These are phyloP conservation scores for Spinus olivaceus DNA, from an alignment of 2,797 vertebrate genomes.

Conservation along the genomic window DNA sequence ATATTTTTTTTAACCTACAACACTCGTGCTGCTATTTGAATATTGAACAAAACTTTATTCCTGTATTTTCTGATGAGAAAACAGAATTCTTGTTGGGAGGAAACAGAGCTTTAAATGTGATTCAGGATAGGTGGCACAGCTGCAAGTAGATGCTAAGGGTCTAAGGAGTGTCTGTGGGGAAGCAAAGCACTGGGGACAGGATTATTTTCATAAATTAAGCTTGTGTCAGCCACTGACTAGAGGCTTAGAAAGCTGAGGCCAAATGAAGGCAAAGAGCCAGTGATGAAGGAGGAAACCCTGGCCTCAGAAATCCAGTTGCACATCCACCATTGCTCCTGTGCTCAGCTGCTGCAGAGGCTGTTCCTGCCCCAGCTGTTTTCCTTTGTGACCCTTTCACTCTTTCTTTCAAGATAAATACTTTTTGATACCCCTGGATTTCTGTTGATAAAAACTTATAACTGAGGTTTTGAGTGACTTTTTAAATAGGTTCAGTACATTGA, in stretches of 20 bases:
- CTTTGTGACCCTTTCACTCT: not conserved
- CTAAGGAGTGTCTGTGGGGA: not conserved
- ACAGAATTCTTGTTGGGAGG: not conserved
- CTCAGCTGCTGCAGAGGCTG: not conserved
- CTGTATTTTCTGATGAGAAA: not conserved
- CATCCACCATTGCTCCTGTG: not conserved
- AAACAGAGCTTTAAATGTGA: not conserved
- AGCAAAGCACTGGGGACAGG: not conserved
- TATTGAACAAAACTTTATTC: not conserved
- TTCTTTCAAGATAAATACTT: not conserved
- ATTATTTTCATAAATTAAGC: not conserved
- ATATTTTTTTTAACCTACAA: not conserved
- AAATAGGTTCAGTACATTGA: not conserved
- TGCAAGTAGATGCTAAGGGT: not conserved
- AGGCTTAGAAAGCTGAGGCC: not conserved
- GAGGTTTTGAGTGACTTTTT: fast-evolving
- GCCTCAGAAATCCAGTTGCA: not conserved
- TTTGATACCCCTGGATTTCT: not conserved
- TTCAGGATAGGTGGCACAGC: not conserved
- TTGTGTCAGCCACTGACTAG: not conserved
- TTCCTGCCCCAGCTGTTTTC: not conserved
- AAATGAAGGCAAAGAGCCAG: not conserved
- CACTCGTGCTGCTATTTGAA: not conserved
- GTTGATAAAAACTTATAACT: not conserved
- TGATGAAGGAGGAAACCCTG: fast-evolving